Conservation (phyloP, 2,113 vertebrate species). For the Neomonachus schauinslandi region DNA sequence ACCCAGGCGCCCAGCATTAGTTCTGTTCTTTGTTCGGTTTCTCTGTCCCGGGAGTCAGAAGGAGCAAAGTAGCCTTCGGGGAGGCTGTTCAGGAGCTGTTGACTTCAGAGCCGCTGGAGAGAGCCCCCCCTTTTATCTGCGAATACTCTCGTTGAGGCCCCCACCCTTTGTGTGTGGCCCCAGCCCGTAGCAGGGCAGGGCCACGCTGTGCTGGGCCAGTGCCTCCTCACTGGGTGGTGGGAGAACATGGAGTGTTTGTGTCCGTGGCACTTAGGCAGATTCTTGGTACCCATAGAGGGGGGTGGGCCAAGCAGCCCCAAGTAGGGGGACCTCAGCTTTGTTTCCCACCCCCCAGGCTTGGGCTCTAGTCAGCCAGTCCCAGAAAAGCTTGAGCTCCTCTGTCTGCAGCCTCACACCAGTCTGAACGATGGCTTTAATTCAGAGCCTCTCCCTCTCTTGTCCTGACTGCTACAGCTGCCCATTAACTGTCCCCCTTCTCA, state of each 20-base stretch:
- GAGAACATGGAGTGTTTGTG: background rate
- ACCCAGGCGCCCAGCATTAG: background rate
- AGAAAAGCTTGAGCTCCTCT: background rate
- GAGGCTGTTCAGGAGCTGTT: background rate
- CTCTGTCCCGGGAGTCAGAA: background rate
- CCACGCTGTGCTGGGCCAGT: background rate
- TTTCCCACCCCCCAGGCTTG: accelerated
- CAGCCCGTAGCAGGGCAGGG: background rate
- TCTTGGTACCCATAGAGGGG: background rate
- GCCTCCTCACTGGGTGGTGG: background rate
- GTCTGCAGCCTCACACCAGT: accelerated
- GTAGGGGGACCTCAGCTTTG: background rate
- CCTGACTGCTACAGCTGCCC: background rate
- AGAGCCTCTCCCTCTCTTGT: background rate
- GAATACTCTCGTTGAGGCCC: background rate
- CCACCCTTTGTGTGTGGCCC: background rate
- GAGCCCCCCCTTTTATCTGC: background rate
- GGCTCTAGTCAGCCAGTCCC: background rate
- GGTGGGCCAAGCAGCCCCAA: background rate
- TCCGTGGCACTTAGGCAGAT: background rate
- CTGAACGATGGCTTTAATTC: background rate
- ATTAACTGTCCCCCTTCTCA: background rate
- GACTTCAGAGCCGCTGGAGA: background rate
- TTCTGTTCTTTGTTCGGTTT: background rate
- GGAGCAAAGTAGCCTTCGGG: background rate